phyloP scores from a whole-genome alignment of 2,888 invertebrate genomes.

The Argynnis bischoffii region DNA sequence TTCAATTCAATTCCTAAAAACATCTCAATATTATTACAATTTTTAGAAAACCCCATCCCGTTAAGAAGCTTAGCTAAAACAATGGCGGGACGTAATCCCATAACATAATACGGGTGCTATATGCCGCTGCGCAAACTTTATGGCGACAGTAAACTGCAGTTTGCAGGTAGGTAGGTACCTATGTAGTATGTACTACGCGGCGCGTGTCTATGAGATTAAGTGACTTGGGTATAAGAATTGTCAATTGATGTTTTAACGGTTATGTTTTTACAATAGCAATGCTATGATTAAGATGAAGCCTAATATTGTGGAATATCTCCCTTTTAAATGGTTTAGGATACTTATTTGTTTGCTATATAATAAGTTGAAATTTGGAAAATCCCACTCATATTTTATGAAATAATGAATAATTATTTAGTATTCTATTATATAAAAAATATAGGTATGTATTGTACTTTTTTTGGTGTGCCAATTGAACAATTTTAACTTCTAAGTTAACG shows the following conservation, averaged over 20 bases:
- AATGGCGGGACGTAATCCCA: slow-evolving; percentile 10
- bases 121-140: slow-evolving; percentile 20
- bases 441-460: too few species aligned
- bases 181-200: neutral
- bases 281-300: neutral
- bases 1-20: neutral
- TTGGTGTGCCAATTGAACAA: too few species aligned
- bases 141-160: slow-evolving; percentile 7
- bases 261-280: neutral
- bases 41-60: slow-evolving; percentile 9
- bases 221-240: neutral
- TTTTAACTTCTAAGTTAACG: too few species aligned
- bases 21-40: neutral
- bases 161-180: neutral
- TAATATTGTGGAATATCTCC: neutral
- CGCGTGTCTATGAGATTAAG: slow-evolving; percentile 17
- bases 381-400: too few species aligned
- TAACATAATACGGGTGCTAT: slow-evolving; percentile 6
- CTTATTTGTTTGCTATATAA: too few species aligned
- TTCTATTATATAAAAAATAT: too few species aligned
- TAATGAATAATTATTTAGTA: too few species aligned
- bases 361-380: too few species aligned
- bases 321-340: too few species aligned
- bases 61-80: slow-evolving; percentile 18
- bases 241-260: slow-evolving; percentile 4